phyloP scores from a whole-genome alignment of 2,888 invertebrate species.

The Sycophila texana region DNA sequence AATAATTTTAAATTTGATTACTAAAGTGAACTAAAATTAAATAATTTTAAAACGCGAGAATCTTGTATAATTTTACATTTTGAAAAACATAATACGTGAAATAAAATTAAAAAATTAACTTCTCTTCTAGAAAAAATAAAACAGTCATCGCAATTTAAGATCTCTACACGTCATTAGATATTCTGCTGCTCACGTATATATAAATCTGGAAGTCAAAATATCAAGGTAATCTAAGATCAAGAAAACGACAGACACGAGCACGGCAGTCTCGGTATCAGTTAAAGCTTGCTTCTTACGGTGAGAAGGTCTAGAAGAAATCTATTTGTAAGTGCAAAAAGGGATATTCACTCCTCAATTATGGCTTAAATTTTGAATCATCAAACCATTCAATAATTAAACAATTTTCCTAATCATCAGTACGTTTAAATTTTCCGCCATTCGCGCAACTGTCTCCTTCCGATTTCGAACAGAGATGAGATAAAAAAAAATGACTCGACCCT shows the following conservation, averaged over 20 bases:
- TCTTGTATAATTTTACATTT: no score
- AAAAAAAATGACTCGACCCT: no score
- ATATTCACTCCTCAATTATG: background rate
- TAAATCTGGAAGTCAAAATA: conserved; percentile 47
- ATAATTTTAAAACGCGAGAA: no score
- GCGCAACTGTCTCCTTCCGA: background rate
- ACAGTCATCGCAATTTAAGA: background rate
- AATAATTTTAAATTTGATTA: no score
- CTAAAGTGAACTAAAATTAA: no score
- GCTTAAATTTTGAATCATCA: background rate
- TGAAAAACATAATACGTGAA: no score
- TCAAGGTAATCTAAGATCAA: conserved; percentile 17
- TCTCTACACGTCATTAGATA: background rate
- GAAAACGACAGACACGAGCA: background rate
- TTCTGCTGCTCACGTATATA: background rate
- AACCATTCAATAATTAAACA: no score
- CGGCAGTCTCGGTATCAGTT: conserved; percentile 7
- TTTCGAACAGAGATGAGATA: no score
- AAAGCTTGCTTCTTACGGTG: background rate
- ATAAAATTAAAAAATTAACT: background rate
- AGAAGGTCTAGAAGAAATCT: background rate
- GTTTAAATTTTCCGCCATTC: conserved; percentile 26
- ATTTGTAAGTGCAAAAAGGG: background rate
- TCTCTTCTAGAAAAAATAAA: background rate
- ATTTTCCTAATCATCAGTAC: no score